A percentile compares a stretch with the other conserved stretches of the same genome.
Conservation (phyloP, 2,797 vertebrate species). For the Micropoecilia bifurca region DNA sequence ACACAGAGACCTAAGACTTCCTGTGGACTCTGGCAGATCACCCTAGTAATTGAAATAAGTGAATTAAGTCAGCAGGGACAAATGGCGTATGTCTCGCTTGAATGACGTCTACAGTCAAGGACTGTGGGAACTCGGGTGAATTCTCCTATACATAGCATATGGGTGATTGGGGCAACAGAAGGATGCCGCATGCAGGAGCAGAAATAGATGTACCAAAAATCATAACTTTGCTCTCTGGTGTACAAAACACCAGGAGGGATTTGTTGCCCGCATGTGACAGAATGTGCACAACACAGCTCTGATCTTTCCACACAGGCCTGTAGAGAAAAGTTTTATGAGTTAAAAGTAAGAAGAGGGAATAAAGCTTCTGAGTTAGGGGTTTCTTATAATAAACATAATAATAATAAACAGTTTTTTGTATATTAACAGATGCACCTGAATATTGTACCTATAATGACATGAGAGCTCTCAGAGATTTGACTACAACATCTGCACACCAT, state of each 20-base stretch:
- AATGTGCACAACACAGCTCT: slow-evolving; percentile 12
- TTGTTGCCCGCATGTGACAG: neutral
- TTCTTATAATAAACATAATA: neutral
- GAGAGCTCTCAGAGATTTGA: slow-evolving; percentile 13
- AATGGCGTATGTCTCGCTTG: slow-evolving; percentile 48
- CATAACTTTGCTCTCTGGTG: slow-evolving; percentile 49
- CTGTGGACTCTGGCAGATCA: slow-evolving; percentile 36
- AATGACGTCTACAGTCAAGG: slow-evolving; percentile 51
- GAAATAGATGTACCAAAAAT: slow-evolving; percentile 66
- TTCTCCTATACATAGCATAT: slow-evolving; percentile 54
- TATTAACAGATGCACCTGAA: slow-evolving; percentile 27
- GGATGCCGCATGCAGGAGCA: slow-evolving; percentile 51
- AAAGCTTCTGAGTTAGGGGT: slow-evolving; percentile 10
- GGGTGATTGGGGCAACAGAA: slow-evolving; percentile 59
- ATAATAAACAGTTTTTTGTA: slow-evolving; percentile 4
- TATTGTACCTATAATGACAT: slow-evolving; percentile 6
- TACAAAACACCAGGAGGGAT: slow-evolving; percentile 26
- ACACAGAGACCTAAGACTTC: slow-evolving; percentile 50
- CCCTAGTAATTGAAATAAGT: slow-evolving; percentile 63
- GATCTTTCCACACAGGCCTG: neutral
- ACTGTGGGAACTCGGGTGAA: slow-evolving; percentile 62
- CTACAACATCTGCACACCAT: slow-evolving; percentile 47
- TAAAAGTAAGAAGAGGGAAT: slow-evolving; percentile 9
- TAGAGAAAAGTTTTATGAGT: slow-evolving; percentile 15
- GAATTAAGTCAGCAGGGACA: slow-evolving; percentile 57